A percentile compares a stretch with the other conserved stretches of the same genome.
These are phyloP conservation scores for Meghimatium bilineatum DNA, from an alignment of 2,888 invertebrate genomes.

Conservation along the genomic window DNA sequence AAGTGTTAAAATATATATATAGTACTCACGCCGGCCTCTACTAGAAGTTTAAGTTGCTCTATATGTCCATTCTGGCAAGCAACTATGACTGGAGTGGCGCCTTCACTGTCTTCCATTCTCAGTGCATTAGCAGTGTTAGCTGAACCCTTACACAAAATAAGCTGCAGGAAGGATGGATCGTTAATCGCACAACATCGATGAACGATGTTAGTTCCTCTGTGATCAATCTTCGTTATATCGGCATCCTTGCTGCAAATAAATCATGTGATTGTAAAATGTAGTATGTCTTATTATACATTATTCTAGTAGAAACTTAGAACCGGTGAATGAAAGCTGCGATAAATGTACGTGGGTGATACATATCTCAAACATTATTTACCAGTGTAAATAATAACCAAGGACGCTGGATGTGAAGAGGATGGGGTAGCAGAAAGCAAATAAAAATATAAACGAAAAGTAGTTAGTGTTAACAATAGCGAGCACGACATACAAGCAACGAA, in stretches of 20 bases:
- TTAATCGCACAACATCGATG: slow-evolving; percentile 65
- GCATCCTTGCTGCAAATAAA: slow-evolving; percentile 62
- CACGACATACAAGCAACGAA: no score
- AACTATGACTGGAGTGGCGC: slow-evolving; percentile 68
- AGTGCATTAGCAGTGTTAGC: slow-evolving; percentile 40
- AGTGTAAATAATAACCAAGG: no score
- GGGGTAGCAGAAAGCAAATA: no score
- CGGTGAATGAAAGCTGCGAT: no score
- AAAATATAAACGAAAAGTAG: no score
- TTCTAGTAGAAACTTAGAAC: no score
- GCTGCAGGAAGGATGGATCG: slow-evolving; percentile 63
- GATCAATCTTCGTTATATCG: slow-evolving; percentile 61
- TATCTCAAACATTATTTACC: no score
- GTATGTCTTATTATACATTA: no score
- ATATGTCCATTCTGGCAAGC: slow-evolving; percentile 71
- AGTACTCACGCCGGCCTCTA: slow-evolving; percentile 63
- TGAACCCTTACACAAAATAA: slow-evolving; percentile 47
- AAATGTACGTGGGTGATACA: no score
- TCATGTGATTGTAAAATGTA: not conserved
- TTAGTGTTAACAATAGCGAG: no score
- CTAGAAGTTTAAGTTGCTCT: slow-evolving; percentile 63
- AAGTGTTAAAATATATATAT: not conserved
- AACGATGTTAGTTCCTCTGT: slow-evolving; percentile 64
- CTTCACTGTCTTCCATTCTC: slow-evolving; percentile 62
- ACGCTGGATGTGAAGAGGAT: no score